These are phyloP conservation scores for Hemiscyllium ocellatum DNA, from an alignment of 2,113 vertebrate genomes.

Conservation along the genomic window DNA sequence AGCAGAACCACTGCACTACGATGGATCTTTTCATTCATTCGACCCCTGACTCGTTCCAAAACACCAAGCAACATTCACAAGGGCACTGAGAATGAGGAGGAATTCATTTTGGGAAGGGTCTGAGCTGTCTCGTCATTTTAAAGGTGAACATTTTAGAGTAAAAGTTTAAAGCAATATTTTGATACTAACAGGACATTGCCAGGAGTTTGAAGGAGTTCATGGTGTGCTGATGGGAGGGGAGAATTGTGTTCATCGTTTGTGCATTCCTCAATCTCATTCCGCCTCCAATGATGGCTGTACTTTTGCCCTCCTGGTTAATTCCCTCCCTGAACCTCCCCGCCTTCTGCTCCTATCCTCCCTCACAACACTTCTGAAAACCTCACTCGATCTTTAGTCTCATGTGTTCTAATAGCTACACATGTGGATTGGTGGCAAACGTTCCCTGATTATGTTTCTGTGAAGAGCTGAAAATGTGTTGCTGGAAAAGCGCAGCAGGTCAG, in stretches of 20 bases:
- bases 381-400: not conserved
- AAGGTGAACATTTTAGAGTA: not conserved
- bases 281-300: not conserved
- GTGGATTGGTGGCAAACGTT: not conserved
- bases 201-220: not conserved
- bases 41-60: not conserved
- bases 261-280: not conserved
- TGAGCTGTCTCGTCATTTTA: not conserved
- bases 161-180: not conserved
- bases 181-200: not conserved
- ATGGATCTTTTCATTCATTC: too few relatives aligned
- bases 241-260: not conserved
- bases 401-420: not conserved
- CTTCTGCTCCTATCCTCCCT: not conserved
- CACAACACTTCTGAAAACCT: not conserved
- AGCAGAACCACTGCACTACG: too few relatives aligned
- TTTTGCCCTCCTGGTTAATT: not conserved
- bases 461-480: too few relatives aligned
- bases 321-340: not conserved
- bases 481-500: too few relatives aligned
- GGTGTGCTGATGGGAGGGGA: not conserved
- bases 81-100: not conserved
- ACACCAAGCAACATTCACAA: not conserved
- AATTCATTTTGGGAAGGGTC: not conserved
- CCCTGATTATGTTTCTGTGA: not conserved